Evolutionary conservation across 1,140 invertebrate species (phyloP).

Genomic region (Drosophila parabipectinata): DNA sequence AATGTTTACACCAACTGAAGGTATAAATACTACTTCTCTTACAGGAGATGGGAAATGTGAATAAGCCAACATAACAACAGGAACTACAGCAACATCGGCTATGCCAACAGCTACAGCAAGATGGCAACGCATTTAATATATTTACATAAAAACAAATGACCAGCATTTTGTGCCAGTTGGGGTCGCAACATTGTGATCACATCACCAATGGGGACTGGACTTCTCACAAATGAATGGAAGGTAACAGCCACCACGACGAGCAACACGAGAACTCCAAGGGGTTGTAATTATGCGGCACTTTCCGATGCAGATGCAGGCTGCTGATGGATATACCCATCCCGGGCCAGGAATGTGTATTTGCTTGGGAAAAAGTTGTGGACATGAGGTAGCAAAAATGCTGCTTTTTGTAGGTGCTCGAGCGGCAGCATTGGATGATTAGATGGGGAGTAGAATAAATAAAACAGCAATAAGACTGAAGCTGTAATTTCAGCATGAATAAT

Average conservation of each 20-base stretch:
- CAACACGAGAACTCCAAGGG: slow-evolving; percentile 33
- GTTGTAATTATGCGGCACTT: slow-evolving; percentile 73
- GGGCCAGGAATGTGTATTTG: slow-evolving; percentile 57
- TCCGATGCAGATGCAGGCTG: slow-evolving; percentile 33
- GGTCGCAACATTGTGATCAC: slow-evolving; percentile 26
- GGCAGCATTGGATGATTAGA: slow-evolving; percentile 13
- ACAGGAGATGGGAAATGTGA: slow-evolving; percentile 9
- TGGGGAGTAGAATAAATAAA: slow-evolving; percentile 1
- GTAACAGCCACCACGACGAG: slow-evolving; percentile 17
- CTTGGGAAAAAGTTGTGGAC: slow-evolving; percentile 56
- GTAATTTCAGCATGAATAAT: background rate
- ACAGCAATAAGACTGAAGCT: background rate
- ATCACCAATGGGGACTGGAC: background rate
- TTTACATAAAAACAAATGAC: slow-evolving; percentile 82
- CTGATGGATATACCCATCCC: slow-evolving; percentile 33
- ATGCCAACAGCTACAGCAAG: slow-evolving; percentile 25
- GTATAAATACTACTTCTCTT: slow-evolving; percentile 29
- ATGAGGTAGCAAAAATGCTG: slow-evolving; percentile 63
- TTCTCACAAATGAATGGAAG: slow-evolving; percentile 43
- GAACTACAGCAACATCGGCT: background rate
- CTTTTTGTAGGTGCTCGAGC: slow-evolving; percentile 4
- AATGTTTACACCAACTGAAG: slow-evolving; percentile 62
- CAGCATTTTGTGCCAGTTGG: slow-evolving; percentile 67
- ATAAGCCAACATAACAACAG: slow-evolving; percentile 5
- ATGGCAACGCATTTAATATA: slow-evolving; percentile 68